These are phyloP conservation scores for Drosophila bifasciata DNA, from an alignment of 1,140 invertebrate species.

Conservation along the genomic window DNA sequence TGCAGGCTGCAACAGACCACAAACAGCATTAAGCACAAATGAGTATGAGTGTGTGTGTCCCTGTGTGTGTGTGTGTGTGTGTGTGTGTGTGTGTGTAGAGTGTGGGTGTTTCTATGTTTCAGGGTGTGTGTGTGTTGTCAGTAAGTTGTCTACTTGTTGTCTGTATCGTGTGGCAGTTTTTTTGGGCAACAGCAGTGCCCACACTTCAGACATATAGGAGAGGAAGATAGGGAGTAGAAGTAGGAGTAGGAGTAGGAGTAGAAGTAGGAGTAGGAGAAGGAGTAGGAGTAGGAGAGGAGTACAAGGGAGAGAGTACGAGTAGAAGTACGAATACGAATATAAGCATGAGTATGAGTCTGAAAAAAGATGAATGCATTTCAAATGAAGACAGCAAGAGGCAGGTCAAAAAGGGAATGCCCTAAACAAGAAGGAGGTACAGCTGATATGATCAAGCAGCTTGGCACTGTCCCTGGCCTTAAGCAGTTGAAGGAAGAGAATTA, in stretches of 20 bases:
- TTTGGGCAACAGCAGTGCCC: slow-evolving; percentile 27
- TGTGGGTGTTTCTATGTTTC: slow-evolving; percentile 7
- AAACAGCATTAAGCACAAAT: slow-evolving; percentile 68
- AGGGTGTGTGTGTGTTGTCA: slow-evolving; percentile 48
- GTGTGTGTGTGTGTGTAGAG: slow-evolving; percentile 7
- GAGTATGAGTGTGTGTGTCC: slow-evolving; percentile 14
- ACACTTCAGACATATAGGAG: slow-evolving; percentile 30
- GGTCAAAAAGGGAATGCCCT: slow-evolving; percentile 22
- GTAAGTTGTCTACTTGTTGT: slow-evolving; percentile 76
- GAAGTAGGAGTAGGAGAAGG: no score
- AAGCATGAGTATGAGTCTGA: background rate
- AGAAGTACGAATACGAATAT: no score
- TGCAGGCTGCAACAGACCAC: slow-evolving; percentile 49
- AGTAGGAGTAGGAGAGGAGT: no score
- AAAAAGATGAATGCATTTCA: slow-evolving; percentile 77
- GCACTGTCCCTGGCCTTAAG: no score
- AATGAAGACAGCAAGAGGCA: slow-evolving; percentile 47
- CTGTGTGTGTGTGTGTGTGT: background rate
- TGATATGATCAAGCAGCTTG: background rate
- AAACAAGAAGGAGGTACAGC: background rate
- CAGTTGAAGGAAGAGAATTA: no score
- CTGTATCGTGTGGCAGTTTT: slow-evolving; percentile 62
- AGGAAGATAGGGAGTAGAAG: no score
- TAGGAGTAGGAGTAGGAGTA: no score
- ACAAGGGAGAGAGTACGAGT: no score